phyloP scores from a whole-genome alignment of 2,797 vertebrate species.

The Crocodylus rhombifer region DNA sequence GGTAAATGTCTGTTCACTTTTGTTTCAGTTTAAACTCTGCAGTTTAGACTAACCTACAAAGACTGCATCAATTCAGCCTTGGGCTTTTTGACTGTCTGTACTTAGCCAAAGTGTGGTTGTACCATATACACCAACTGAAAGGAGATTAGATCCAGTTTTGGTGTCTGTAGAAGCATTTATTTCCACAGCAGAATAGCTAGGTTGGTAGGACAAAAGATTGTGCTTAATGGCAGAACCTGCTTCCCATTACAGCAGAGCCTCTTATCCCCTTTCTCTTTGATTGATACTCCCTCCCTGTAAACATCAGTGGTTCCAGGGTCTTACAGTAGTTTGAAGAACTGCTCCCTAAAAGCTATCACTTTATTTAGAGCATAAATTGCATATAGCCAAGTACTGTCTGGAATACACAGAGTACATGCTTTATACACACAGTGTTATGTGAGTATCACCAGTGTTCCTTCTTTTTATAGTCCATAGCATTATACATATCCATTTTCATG shows the following conservation, averaged over 20 bases:
- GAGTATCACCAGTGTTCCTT: neutral
- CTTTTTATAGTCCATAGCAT: accelerated
- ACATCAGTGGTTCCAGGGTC: neutral
- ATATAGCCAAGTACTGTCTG: neutral
- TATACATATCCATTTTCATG: accelerated
- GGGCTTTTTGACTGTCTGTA: too few relatives aligned
- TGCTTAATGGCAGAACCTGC: neutral
- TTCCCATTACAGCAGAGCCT: neutral
- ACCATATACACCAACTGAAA: neutral
- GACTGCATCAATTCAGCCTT: too few relatives aligned
- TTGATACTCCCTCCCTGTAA: neutral
- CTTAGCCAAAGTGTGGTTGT: neutral
- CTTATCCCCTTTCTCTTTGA: neutral
- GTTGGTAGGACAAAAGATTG: neutral
- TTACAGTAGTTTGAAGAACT: too few relatives aligned
- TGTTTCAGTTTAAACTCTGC: too few relatives aligned
- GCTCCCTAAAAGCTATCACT: neutral
- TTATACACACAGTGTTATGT: neutral
- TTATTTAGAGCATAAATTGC: neutral
- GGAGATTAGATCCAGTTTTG: neutral
- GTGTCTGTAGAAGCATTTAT: neutral
- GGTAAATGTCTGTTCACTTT: too few relatives aligned
- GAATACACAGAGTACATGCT: neutral
- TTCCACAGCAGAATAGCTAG: neutral
- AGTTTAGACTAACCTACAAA: too few relatives aligned